Evolutionary conservation across 1,140 invertebrate genomes (phyloP).

Genomic region (Camponotus floridanus): DNA sequence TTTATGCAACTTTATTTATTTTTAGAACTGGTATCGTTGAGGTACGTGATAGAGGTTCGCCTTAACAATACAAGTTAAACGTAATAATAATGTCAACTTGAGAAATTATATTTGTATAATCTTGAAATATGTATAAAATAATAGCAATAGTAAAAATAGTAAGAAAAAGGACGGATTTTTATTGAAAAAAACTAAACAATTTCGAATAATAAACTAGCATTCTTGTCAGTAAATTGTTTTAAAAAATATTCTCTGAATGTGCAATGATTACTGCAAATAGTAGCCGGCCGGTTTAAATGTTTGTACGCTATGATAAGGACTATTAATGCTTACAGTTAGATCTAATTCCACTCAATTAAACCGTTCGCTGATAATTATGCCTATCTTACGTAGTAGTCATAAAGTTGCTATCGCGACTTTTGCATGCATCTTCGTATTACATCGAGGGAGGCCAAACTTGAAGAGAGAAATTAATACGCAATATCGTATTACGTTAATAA

Average conservation of each 20-base stretch:
- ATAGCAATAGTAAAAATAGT: not conserved
- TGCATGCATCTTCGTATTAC: not conserved
- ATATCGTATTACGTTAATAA: constrained; percentile 69
- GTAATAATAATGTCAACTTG: not conserved
- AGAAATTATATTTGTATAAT: not conserved
- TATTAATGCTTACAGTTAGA: constrained; percentile 68
- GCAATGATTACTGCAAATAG: constrained; percentile 75
- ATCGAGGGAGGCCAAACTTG: not conserved
- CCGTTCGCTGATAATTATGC: constrained; percentile 75
- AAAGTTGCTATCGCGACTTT: constrained; percentile 34
- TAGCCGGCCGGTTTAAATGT: not conserved
- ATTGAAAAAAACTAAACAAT: constrained; percentile 19
- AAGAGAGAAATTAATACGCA: not conserved
- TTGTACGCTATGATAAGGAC: constrained; percentile 5
- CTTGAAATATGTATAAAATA: too few relatives aligned
- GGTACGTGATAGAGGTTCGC: not conserved
- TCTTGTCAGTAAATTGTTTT: constrained; percentile 80
- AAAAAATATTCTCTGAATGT: constrained; percentile 72
- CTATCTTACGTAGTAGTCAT: constrained; percentile 30
- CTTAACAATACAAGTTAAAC: not conserved
- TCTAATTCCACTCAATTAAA: constrained; percentile 80
- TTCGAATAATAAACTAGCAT: constrained; percentile 77
- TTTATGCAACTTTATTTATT: constrained; percentile 44
- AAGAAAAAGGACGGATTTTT: not conserved
- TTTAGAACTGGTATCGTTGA: not conserved